phyloP scores from a whole-genome alignment of 2,888 invertebrate species.

The Dastarcus helophoroides region DNA sequence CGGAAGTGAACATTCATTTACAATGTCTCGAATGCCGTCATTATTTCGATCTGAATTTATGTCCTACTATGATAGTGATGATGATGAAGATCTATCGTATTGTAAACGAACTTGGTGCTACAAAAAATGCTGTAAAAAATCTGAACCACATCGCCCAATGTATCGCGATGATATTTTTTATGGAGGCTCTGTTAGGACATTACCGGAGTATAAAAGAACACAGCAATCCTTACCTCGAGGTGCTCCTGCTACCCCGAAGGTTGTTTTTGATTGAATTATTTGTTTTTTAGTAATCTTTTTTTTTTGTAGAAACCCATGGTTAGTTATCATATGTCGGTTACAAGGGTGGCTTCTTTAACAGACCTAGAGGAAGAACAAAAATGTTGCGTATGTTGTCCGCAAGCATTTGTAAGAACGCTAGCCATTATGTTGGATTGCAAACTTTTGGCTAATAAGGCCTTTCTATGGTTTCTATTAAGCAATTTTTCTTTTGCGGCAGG shows the following conservation, averaged over 20 bases:
- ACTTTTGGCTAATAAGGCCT: slow-evolving; percentile 26
- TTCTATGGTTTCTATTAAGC: slow-evolving; percentile 31
- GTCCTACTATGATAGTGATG: slow-evolving; percentile 13
- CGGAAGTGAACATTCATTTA: too few species aligned
- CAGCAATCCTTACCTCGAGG: too few species aligned
- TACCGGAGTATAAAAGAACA: slow-evolving; percentile 11
- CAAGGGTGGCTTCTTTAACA: slow-evolving; percentile 38
- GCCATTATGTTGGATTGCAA: slow-evolving; percentile 29
- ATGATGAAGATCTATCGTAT: slow-evolving; percentile 9
- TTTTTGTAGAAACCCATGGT: slow-evolving; percentile 35
- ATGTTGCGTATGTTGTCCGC: slow-evolving; percentile 33
- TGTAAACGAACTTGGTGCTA: slow-evolving; percentile 7
- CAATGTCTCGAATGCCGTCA: slow-evolving; percentile 13
- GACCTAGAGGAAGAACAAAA: slow-evolving; percentile 38
- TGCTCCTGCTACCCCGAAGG: too few species aligned
- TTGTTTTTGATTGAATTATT: too few species aligned
- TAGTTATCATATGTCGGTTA: slow-evolving; percentile 46
- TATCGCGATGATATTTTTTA: slow-evolving; percentile 64
- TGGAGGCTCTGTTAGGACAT: slow-evolving; percentile 26
- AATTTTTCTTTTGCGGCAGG: slow-evolving; percentile 64
- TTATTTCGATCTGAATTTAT: too few species aligned
- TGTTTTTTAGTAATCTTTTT: too few species aligned
- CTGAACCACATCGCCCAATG: slow-evolving; percentile 43
- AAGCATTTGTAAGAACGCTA: slow-evolving; percentile 25
- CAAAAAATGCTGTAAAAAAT: background rate